Evolutionary conservation across 2,888 invertebrate genomes (phyloP).

Genomic region (Luperina nickerlii): DNA sequence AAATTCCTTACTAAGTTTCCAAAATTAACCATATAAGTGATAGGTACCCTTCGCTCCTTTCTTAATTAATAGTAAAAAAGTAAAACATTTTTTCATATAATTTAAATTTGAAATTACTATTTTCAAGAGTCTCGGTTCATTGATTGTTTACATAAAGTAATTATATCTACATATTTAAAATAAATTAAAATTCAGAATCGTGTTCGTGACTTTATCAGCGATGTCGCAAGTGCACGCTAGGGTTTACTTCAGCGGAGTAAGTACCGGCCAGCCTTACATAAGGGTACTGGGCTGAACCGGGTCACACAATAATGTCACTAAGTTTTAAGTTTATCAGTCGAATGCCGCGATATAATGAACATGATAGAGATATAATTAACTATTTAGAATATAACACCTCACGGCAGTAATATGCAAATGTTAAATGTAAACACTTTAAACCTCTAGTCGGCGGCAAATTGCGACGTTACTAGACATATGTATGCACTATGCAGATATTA

Average conservation of each 20-base stretch:
- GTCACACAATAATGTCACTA: slow-evolving; percentile 67
- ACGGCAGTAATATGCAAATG: slow-evolving; percentile 42
- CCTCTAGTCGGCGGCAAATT: slow-evolving; percentile 34
- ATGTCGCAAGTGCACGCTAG: slow-evolving; percentile 59
- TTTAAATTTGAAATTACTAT: slow-evolving; percentile 14
- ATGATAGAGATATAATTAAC: slow-evolving; percentile 38
- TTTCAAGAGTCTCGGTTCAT: slow-evolving; percentile 8
- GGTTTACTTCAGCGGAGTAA: slow-evolving; percentile 52
- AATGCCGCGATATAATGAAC: slow-evolving; percentile 17
- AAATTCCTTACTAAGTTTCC: neutral
- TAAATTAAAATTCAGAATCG: slow-evolving; percentile 52
- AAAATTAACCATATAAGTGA: neutral
- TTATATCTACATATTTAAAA: slow-evolving; percentile 37
- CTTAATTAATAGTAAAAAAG: neutral
- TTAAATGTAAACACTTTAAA: slow-evolving; percentile 49
- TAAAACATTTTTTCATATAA: neutral
- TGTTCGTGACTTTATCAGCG: slow-evolving; percentile 61
- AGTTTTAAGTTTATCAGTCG: slow-evolving; percentile 39
- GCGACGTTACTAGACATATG: slow-evolving; percentile 37
- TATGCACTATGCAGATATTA: slow-evolving; percentile 49
- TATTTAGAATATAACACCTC: slow-evolving; percentile 22
- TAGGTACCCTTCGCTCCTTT: neutral
- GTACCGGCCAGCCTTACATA: slow-evolving; percentile 63
- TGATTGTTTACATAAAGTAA: slow-evolving; percentile 35
- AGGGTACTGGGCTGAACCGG: slow-evolving; percentile 62